Evolutionary conservation across 2,113 vertebrate genomes (phyloP).

Genomic region (Pimephales promelas): DNA sequence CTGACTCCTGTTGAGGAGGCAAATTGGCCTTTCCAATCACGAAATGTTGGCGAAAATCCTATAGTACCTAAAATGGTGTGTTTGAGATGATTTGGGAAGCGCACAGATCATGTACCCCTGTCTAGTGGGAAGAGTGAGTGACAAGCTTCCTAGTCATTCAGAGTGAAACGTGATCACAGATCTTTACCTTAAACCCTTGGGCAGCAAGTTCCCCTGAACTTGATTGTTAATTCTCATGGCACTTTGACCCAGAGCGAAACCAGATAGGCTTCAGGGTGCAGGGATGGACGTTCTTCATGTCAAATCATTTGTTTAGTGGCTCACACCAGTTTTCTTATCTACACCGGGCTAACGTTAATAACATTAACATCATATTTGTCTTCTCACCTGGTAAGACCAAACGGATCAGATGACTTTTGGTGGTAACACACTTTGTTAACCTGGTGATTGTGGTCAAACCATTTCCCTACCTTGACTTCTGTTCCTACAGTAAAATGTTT

Average conservation of each 20-base stretch:
- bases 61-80: not conserved
- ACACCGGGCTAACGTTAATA: slow-evolving; percentile 43
- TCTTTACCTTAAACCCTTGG: slow-evolving; percentile 75
- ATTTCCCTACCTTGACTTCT: not conserved
- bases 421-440: not conserved
- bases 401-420: not conserved
- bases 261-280: slow-evolving; percentile 67
- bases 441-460: not conserved
- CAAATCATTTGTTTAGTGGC: slow-evolving; percentile 47
- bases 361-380: slow-evolving; percentile 26
- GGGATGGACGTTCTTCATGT: slow-evolving; percentile 53
- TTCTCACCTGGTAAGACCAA: slow-evolving; percentile 7
- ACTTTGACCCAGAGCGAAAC: slow-evolving; percentile 80
- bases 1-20: not conserved
- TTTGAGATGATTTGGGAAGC: slow-evolving; percentile 10
- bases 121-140: slow-evolving; percentile 70
- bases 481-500: not conserved
- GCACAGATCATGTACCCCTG: slow-evolving; percentile 14
- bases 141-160: slow-evolving; percentile 76
- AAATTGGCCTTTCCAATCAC: not conserved
- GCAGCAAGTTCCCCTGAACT: slow-evolving; percentile 74
- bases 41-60: not conserved
- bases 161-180: slow-evolving; percentile 74
- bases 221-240: slow-evolving; percentile 78
- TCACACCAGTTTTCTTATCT: slow-evolving; percentile 53